phyloP scores from a whole-genome alignment of 2,797 vertebrate genomes.

The Peromyscus nudipes region DNA sequence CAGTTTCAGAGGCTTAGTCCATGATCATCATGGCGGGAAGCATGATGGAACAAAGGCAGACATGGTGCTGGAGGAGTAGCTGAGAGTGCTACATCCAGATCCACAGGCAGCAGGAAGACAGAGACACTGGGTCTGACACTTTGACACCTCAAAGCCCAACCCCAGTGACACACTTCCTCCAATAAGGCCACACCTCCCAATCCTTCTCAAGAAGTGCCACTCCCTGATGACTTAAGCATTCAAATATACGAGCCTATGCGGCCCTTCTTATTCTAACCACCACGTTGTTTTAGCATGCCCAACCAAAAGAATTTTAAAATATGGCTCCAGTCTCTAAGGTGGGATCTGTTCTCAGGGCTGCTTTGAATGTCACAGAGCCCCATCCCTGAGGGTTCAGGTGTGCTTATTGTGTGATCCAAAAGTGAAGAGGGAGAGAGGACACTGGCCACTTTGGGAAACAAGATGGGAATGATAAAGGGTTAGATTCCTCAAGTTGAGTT shows the following conservation, averaged over 20 bases:
- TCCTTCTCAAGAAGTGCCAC: not conserved
- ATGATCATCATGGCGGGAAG: too few relatives aligned
- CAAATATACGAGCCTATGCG: not conserved
- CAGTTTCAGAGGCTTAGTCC: not conserved
- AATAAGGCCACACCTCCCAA: not conserved
- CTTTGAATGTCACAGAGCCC: not conserved
- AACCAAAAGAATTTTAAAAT: not conserved
- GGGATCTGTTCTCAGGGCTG: not conserved
- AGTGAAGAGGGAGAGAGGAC: not conserved
- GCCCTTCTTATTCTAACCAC: not conserved
- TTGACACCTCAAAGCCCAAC: not conserved
- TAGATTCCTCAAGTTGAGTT: not conserved
- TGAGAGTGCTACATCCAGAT: not conserved
- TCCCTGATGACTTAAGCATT: not conserved
- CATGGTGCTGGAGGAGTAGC: not conserved
- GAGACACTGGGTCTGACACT: too few relatives aligned
- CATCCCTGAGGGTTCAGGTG: not conserved
- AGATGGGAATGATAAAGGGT: not conserved
- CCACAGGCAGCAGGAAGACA: not conserved
- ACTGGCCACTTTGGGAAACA: not conserved
- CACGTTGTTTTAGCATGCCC: not conserved
- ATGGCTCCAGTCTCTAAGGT: not conserved
- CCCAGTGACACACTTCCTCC: not conserved
- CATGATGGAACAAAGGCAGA: not conserved
- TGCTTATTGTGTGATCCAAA: not conserved